A percentile compares a stretch with the other conserved stretches of the same genome.
Conservation (phyloP, 2,888 invertebrate species). For the Agapostemon virescens region DNA sequence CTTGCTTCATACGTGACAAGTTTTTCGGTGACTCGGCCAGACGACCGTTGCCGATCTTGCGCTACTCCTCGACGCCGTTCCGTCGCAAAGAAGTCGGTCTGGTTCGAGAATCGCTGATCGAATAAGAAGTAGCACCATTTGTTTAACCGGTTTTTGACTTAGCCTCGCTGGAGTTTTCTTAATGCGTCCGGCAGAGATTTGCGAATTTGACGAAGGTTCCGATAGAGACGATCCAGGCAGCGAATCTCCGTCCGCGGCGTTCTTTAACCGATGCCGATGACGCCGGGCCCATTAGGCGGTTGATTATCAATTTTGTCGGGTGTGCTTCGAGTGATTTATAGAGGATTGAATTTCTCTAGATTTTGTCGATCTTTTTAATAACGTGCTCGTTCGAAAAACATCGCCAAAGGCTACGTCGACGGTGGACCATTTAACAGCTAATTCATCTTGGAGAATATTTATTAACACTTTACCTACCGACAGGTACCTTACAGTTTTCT, state of each 20-base stretch:
- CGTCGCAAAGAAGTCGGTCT: neutral
- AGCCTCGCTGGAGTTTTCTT: neutral
- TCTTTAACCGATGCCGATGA: neutral
- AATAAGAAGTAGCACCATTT: conserved; percentile 1
- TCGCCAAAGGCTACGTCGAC: too few species aligned
- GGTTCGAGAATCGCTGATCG: neutral
- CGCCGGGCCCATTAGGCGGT: neutral
- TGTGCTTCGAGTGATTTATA: neutral
- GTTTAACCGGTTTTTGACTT: neutral
- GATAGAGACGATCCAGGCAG: neutral
- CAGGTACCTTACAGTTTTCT: too few species aligned
- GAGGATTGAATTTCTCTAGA: neutral
- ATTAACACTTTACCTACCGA: too few species aligned
- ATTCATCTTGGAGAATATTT: too few species aligned
- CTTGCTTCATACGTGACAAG: conserved; percentile 41
- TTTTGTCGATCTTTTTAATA: neutral
- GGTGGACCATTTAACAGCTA: too few species aligned
- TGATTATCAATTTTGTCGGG: neutral
- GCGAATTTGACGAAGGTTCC: neutral
- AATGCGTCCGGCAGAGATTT: neutral
- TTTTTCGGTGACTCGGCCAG: conserved; percentile 6
- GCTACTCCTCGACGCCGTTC: neutral
- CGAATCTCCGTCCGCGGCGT: neutral
- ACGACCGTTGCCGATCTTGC: conserved; percentile 5
- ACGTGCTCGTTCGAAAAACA: neutral